These are phyloP conservation scores for Pycnomerus fuliginosus DNA, from an alignment of 2,888 invertebrate species.

Conservation along the genomic window DNA sequence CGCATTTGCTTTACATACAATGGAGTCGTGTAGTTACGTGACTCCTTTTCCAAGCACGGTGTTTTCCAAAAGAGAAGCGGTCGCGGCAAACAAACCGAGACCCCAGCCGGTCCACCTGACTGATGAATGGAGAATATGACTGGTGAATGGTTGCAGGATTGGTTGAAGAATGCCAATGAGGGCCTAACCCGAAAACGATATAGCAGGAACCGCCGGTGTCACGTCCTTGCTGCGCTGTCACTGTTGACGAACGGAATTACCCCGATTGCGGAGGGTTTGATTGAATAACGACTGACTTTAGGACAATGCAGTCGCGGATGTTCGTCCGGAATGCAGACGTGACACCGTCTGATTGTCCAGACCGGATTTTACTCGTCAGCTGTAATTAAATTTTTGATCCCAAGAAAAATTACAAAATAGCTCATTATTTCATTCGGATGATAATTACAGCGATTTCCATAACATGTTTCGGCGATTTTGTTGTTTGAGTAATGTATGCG, in stretches of 20 bases:
- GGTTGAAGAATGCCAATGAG: constrained; percentile 43
- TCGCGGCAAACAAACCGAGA: constrained; percentile 31
- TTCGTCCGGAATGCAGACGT: constrained; percentile 44
- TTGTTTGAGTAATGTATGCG: no score
- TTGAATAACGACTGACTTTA: constrained; percentile 51
- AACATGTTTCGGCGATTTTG: no score
- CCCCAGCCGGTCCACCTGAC: constrained; percentile 32
- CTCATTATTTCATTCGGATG: no score
- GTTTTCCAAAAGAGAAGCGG: constrained; percentile 39
- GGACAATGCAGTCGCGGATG: constrained; percentile 44
- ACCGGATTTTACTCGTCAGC: constrained; percentile 16
- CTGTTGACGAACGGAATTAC: constrained; percentile 39
- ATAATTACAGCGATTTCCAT: no score
- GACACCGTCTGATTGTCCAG: no score
- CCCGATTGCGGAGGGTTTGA: constrained; percentile 42
- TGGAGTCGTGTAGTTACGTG: constrained; percentile 50
- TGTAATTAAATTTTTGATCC: no score
- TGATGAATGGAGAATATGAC: constrained; percentile 45
- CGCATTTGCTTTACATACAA: constrained; percentile 51
- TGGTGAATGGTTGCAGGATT: constrained; percentile 37
- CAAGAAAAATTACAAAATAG: no score
- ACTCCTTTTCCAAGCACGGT: constrained; percentile 46
- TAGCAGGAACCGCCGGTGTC: constrained; percentile 32
- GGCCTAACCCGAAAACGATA: constrained; percentile 28
- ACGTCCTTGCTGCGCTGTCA: constrained; percentile 30